phyloP scores from a whole-genome alignment of 2,797 vertebrate species.

The Malacoraja senta region DNA sequence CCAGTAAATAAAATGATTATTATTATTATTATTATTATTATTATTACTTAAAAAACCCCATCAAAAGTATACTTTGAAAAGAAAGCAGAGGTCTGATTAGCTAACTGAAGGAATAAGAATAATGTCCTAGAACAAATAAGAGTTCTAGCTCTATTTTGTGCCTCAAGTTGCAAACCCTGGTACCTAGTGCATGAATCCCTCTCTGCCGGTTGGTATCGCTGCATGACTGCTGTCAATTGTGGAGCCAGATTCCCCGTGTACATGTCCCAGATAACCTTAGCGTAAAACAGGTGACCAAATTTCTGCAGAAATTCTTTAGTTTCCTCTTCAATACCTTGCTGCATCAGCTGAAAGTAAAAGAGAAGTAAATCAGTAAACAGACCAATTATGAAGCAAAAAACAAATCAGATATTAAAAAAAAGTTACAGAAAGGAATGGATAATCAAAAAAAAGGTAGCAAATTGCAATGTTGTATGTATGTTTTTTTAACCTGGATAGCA shows the following conservation, averaged over 20 bases:
- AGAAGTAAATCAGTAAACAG: neutral
- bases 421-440: neutral
- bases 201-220: neutral
- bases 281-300: neutral
- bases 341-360: neutral
- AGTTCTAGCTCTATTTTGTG: neutral
- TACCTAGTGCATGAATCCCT: neutral
- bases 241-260: neutral
- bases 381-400: neutral
- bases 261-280: constrained; percentile 40
- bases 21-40: no score
- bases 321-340: constrained; percentile 1
- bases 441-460: neutral
- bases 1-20: no score
- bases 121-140: neutral
- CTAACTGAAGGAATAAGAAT: neutral
- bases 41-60: no score
- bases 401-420: neutral
- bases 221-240: neutral
- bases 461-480: no score
- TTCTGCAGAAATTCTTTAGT: neutral
- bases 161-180: neutral
- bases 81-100: neutral
- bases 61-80: neutral
- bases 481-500: no score